Conservation (phyloP, 1,140 invertebrate species). For the Battus philenor region DNA sequence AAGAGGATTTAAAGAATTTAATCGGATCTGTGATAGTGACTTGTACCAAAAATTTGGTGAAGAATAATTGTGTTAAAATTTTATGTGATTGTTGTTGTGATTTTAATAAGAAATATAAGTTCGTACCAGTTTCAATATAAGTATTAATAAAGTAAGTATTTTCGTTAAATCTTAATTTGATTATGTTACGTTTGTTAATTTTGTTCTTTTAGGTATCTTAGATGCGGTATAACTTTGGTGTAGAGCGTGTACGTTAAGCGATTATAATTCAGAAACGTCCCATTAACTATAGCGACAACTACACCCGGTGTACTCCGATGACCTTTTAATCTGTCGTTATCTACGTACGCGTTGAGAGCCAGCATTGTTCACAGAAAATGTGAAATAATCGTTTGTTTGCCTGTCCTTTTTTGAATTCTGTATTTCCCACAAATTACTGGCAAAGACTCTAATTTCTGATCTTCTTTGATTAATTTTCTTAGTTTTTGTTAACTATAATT, state of each 20-base stretch:
- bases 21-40: constrained; percentile 55
- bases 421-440: no score
- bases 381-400: no score
- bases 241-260: no score
- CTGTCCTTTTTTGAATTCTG: no score
- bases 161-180: neutral
- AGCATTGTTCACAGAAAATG: constrained; percentile 34
- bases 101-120: neutral
- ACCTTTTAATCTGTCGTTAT: constrained; percentile 22
- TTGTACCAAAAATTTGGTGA: constrained; percentile 19
- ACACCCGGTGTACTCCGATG: neutral
- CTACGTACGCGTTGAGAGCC: neutral
- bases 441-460: no score
- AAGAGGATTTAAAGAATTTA: constrained; percentile 33
- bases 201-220: neutral
- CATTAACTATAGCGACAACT: neutral
- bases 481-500: no score
- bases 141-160: constrained; percentile 11
- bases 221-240: no score
- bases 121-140: neutral
- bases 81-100: constrained; percentile 16
- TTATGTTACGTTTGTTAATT: no score
- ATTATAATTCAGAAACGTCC: no score
- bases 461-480: no score
- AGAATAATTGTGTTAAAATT: constrained; percentile 15